Base-by-base conservation (phyloP, 2,888 invertebrate species). In the Euspilapteryx auroguttella region DNA sequence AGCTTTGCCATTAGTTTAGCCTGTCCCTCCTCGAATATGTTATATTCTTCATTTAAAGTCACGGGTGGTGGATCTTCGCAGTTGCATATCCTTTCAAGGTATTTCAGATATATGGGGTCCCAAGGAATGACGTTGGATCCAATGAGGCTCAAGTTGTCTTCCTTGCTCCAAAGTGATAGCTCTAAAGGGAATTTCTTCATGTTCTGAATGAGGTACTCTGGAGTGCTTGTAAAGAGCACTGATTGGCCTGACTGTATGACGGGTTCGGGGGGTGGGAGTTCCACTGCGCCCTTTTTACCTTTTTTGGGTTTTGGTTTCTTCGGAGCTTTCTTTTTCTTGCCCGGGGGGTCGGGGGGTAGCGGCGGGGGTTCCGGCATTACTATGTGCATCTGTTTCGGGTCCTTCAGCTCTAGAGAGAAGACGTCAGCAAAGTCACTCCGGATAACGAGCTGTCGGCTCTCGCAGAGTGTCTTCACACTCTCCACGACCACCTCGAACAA, bases 311-410 rank as follows among this genome's bases (percentile, higher is more conserved):
- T 49, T 2, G 55, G 44, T 23, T 51, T 46, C 28, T 51, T 47
- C 32, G 52, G 49, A 29, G 58, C 57, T 21, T 53, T 55, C 9
- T 38, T 39, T 37, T 56, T 59, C 33, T 66, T 69, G 2, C 58
- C 58, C 1, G 46, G 42, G 21, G 68, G 65, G 4, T 54, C 63
- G 6, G 65, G 68, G 3, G 75, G 73, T 14, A 62, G 37, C 2
- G 71, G 75, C 9, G 49, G 56, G 2, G 73, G 73, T 22, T 71
- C 71, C 10, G 73, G 73, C 35, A 71, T 71, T 1, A 58, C 53
- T 32, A 73, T 68, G 25, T 68, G 54, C 64, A 73, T 56, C 38
- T 59, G 57, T 36, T 73, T 75, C 4, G 75, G 73, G 43, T 73
- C 73, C 43, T 56, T 69, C 11, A 73, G 37, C 37, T 71, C 71